phyloP scores from a whole-genome alignment of 2,888 invertebrate species.

The Andrena hattorfiana region DNA sequence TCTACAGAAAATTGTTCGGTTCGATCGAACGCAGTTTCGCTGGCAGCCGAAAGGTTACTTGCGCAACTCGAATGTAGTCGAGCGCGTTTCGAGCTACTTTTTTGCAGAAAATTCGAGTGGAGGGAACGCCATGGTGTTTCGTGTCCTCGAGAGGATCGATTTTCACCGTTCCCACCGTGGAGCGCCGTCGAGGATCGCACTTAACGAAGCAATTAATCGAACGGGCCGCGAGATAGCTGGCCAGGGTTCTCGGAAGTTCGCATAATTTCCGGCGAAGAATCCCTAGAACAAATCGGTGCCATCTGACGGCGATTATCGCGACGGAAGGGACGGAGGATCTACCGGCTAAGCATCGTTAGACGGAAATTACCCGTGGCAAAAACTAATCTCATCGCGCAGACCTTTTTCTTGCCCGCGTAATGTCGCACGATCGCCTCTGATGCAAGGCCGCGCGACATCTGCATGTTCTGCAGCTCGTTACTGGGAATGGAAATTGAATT shows the following conservation, averaged over 20 bases:
- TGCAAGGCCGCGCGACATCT: constrained; percentile 37
- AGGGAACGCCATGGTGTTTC: background rate
- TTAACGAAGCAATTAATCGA: constrained; percentile 6
- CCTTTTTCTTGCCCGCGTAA: constrained; percentile 8
- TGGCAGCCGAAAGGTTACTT: background rate
- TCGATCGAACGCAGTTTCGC: background rate
- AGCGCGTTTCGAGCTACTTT: constrained; percentile 9
- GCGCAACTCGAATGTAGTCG: constrained; percentile 14
- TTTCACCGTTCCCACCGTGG: background rate
- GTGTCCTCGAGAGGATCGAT: constrained; percentile 8
- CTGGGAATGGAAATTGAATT: constrained; percentile 13
- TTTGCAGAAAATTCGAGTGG: constrained; percentile 19
- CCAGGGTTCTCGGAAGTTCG: constrained; percentile 30
- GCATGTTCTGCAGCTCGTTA: constrained; percentile 9
- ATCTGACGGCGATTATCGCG: constrained; percentile 43
- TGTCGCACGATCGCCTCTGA: constrained; percentile 19
- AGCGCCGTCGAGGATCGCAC: background rate
- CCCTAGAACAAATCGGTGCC: constrained; percentile 56
- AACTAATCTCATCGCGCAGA: background rate
- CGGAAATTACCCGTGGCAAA: constrained; percentile 14
- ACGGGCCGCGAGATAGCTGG: background rate
- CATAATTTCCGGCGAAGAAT: constrained; percentile 52
- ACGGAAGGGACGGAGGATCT: background rate
- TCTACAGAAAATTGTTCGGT: background rate
- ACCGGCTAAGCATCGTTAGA: constrained; percentile 3